Evolutionary conservation across 2,113 vertebrate species (phyloP), one percentile per base, ranked within the genome.

Genomic region (Myotis brandtii): DNA sequence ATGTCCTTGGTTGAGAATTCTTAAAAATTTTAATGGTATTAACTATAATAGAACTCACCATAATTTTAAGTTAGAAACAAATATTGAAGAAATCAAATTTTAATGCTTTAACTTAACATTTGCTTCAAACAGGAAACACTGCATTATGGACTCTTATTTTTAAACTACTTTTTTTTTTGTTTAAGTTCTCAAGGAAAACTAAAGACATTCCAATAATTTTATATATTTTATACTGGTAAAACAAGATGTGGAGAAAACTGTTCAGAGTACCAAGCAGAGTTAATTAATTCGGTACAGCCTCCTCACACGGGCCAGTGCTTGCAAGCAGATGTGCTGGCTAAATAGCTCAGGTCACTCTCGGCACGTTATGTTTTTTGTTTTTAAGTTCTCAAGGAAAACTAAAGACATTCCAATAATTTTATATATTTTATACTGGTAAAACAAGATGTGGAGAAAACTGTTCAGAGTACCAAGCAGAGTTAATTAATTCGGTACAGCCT

Each of bases 401-500:
- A 97, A 96, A 97, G 93, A 95, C 43, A 75, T 95, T 96, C 96
- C 82, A 93, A 97, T 95, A 89, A 77, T 96, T 96, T 98, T 95
- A 5, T 72, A 40, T 48, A 62, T 54, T 97, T 97, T 94, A 95
- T 73, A 79, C 96, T 64, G 89, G 89, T 30, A 81, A 96, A 98
- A 93, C 9, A 69, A 97, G 96, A 95, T 37, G 97, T 95, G 97
- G 92, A 97, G 97, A 90, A 98, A 98, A 97, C 93, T 93, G 95
- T 96, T 97, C 5, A 92, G 97, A 96, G 91, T 67, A 97, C 98
- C 97, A 97, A 98, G 97, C 88, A 89, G 97, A 97, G 97, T 95
- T 98, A 98, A 99, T 98, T 98, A 98, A 97, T 97, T 94, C 97
- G 93, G 88, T 84, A 85, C 85, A 95, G 95, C 92, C 95, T 86